Evolutionary conservation across 92 coral and sea anemone genomes (phyloP).

Genomic region (Porites rus): DNA sequence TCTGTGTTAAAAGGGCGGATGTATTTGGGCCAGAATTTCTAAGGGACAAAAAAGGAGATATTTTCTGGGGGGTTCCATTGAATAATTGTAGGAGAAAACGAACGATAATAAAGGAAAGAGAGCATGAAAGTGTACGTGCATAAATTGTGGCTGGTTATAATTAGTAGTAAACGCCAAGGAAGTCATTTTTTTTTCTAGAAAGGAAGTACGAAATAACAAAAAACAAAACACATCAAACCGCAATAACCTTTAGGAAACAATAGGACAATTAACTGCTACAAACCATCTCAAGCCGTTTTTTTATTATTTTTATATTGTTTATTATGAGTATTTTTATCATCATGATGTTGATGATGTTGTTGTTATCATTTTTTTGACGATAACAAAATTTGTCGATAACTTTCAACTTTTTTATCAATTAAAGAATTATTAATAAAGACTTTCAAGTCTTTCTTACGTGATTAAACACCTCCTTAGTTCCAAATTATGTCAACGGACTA

Average conservation of each 20-base stretch:
- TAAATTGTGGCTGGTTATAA: background rate
- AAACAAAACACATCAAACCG: background rate
- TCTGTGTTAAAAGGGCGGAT: slow-evolving; percentile 1
- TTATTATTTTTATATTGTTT: too few relatives aligned
- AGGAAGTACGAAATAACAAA: background rate
- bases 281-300: too few relatives aligned
- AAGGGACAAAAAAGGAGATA: background rate
- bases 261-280: background rate
- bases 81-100: background rate
- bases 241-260: background rate
- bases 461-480: background rate
- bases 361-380: background rate
- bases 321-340: too few relatives aligned
- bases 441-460: background rate
- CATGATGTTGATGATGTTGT: too few relatives aligned
- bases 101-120: too few relatives aligned
- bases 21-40: background rate
- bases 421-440: background rate
- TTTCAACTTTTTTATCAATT: background rate
- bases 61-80: background rate
- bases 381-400: background rate
- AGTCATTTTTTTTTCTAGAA: background rate
- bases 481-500: background rate
- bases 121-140: background rate
- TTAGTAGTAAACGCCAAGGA: slow-evolving; percentile 2